Conservation (phyloP, 2,797 vertebrate species). For the Chrysocyon brachyurus region DNA sequence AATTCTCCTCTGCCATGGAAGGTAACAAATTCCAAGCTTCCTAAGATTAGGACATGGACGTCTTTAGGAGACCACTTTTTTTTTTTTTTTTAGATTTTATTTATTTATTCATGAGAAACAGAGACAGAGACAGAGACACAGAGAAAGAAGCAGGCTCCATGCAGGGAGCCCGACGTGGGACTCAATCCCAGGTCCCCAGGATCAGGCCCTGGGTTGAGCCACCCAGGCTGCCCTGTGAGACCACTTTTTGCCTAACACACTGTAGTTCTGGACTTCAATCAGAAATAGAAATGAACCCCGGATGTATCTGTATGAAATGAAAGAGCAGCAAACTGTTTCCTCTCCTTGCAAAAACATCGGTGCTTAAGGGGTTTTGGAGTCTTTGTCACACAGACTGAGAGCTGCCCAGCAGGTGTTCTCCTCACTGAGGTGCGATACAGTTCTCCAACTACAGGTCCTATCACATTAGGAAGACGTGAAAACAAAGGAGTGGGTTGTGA, state of each 20-base stretch:
- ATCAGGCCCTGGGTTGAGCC: too few species aligned
- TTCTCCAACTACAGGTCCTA: neutral
- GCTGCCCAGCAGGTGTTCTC: neutral
- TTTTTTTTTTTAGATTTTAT: too few species aligned
- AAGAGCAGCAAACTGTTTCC: neutral
- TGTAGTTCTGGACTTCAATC: neutral
- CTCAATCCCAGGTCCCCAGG: too few species aligned
- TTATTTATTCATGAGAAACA: too few species aligned
- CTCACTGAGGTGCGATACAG: neutral
- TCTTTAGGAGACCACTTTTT: neutral
- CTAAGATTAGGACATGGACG: neutral
- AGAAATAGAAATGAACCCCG: conserved; percentile 30
- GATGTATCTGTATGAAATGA: neutral
- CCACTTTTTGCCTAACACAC: neutral
- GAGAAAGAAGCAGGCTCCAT: too few species aligned
- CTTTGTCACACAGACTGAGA: neutral
- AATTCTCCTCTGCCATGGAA: neutral
- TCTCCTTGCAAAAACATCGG: neutral
- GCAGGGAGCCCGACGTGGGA: too few species aligned
- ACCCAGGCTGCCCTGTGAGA: too few species aligned
- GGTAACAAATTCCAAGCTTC: neutral
- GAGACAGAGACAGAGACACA: too few species aligned
- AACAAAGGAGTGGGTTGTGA: neutral
- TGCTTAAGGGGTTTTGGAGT: neutral
- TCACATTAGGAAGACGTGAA: neutral